Conservation (phyloP, 2,888 invertebrate species). For the Plemyria rubiginata region DNA sequence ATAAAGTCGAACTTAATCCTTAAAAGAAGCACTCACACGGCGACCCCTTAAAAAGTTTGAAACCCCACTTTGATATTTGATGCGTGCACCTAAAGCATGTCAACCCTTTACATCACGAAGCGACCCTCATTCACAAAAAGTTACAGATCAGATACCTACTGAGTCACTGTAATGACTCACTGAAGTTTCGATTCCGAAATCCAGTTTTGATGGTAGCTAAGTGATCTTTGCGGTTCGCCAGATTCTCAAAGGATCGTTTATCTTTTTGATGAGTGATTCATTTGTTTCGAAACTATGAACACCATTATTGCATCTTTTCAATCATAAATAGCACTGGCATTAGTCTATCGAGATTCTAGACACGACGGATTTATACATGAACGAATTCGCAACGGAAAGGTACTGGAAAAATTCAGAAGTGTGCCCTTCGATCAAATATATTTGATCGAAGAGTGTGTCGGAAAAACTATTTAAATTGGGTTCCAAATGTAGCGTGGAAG, state of each 20-base stretch:
- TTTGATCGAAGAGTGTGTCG: too few relatives aligned
- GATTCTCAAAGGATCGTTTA: conserved; percentile 22
- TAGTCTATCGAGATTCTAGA: neutral
- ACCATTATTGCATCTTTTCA: neutral
- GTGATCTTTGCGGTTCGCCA: conserved; percentile 47
- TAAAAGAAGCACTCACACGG: neutral
- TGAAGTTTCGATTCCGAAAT: conserved; percentile 50
- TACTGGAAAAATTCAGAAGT: neutral
- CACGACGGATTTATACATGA: too few relatives aligned
- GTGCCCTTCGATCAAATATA: too few relatives aligned
- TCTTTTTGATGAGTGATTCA: conserved; percentile 27
- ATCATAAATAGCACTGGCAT: neutral
- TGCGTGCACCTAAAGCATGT: conserved; percentile 25
- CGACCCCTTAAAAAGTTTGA: neutral
- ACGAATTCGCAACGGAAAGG: neutral
- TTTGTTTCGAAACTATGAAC: conserved; percentile 1
- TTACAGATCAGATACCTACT: conserved; percentile 38
- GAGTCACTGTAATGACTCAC: conserved; percentile 59
- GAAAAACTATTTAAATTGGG: too few relatives aligned
- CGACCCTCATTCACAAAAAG: conserved; percentile 24
- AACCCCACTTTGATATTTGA: conserved; percentile 23
- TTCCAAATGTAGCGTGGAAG: too few relatives aligned
- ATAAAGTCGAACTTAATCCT: too few relatives aligned
- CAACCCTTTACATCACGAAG: conserved; percentile 36
- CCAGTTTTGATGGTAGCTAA: conserved; percentile 52